Base-by-base conservation (phyloP, 1,140 invertebrate genomes). In the Hyles euphorbiae region DNA sequence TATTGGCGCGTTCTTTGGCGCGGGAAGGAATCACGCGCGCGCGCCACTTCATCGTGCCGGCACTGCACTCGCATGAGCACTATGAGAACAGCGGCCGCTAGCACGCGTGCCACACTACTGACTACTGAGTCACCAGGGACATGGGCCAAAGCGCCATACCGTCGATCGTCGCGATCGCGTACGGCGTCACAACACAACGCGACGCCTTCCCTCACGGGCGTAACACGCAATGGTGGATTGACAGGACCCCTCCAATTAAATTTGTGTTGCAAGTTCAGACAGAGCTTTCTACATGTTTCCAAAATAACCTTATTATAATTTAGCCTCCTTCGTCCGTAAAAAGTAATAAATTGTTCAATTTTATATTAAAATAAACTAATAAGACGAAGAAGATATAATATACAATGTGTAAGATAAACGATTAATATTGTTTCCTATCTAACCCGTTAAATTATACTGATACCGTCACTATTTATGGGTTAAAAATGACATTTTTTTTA, bases 1-100 rank as follows among this genome's bases (percentile, higher is more conserved):
- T 93, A 76, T 95, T 94, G 56, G 95, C 95, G 55, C 95, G 90
- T 73, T 96, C 95, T 67, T 93, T 91, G 52, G 93, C 92, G 75
- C 92, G 87, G 65, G 78, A 76, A 67, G 78, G 63, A 33, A 73
- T 67, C 67, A 76, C 71, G 67, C 81, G 81, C 70, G 70, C 72
- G 63, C 76, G 78, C 81, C 81, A 82, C 73, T 80, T 78, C 83
- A 85, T 88, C 59, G 67, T 76, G 74, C 58, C 59, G 70, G 59
- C 59, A 60, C 63, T 61, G 66, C 60, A 69, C 68, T 78, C 66
- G 65, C 77, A 74, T 82, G 66, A 63, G 68, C 72, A 63, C 65
- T 50, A 10, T 5, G 45, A 61, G 62, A 64, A 52, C 61, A 56
- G 60, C 59, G 58, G 67, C 62, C 64, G 68, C 62, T 59, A 50